Base-by-base conservation (phyloP, 2,888 invertebrate genomes). In the Pristionchus arcanus region DNA sequence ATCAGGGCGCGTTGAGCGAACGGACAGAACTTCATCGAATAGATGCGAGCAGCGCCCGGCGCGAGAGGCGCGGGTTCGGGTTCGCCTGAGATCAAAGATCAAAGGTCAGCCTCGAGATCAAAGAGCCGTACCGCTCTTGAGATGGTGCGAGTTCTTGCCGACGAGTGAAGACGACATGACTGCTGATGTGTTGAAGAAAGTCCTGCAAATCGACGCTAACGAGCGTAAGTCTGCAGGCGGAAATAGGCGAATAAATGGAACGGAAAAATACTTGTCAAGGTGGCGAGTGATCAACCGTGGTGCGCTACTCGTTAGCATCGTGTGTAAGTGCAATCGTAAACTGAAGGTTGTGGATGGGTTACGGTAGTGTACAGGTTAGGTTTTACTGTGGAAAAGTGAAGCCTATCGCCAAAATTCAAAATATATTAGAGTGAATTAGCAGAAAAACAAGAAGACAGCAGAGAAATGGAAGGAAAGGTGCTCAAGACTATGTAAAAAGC, bases 1-100 rank as follows among this genome's bases (percentile, higher is more conserved):
- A 97, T 96, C 91, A 97, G 97, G 86, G 96, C 96, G 91, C 97
- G 96, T 94, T 97, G 97, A 0, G 97, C 97, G 93, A 96, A 97
- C 0, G 97, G 97, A 94, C 97, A 97, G 95, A 97, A 97, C 92
- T 97, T 96, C 97, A 97, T 97, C 53, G 97, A 97, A 94, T 97
- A 97, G 2, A 97, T 94, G 13, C 97, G 97, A 86, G 97, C 95
- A 95, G 97, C 97, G 1, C 97, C 97, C 1, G n/a, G 19, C 2
- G 59, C 34, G 16, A 85, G 68, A 21, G 89, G 89, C 2, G 77
- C 19, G 2, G 87, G 87, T 28, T 87, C 87, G 28, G 87, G 42
- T 7, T 87, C 87, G 16, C 87, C 87, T 87, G 42, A 68, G 68
- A 87, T 87, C 68, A 87, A 87, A 68, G 74, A 77, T 77, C 74